Evolutionary conservation across 2,113 vertebrate genomes (phyloP), one percentile per base, ranked within the genome.

Genomic region (Danionella cerebrum): DNA sequence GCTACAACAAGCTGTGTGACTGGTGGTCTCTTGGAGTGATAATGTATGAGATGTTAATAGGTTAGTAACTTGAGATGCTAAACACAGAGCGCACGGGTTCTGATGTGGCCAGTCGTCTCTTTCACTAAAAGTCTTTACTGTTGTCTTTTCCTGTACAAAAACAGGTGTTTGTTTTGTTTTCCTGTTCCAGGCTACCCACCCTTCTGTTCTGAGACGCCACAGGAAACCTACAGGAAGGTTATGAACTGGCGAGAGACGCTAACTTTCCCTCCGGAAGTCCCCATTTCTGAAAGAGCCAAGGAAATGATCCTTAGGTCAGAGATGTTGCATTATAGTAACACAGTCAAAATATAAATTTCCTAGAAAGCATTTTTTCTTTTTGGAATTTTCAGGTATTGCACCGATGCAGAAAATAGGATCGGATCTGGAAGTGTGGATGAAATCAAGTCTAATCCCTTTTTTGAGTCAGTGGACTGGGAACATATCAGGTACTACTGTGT

Each of bases 171-270:
- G 22, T 35, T 76, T 10, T 76, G 53, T 65, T 25, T 65, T 71
- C 48, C 21, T 71, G 27, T 71, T 64, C 5, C 69, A 99, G 96
- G 96, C 24, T 99, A 98, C 71, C 96, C 96, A 10, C 96, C 96
- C 1, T 99, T 98, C 86, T 99, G 96, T 80, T 99, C 96, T 0
- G 96, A 99, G 88, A 98, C 94, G 0, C 96, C 96, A 1, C 96
- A 99, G 71, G 96, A 99, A 83, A 98, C 96, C 0, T 99, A 99
- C 45, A 90, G 95, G 76, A 99, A 99, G 84, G 96, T 99, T 68
- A 99, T 98, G 96, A 98, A 94, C 85, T 99, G 96, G 96, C 95
- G 95, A 82, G 96, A 98, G 84, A 99, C 96, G 0, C 82, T 99
- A 18, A 89, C 93, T 19, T 99, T 98, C 84, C 96, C 96, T 14